Base-by-base conservation (phyloP, 2,888 invertebrate genomes). In the Piscicola geometra region DNA sequence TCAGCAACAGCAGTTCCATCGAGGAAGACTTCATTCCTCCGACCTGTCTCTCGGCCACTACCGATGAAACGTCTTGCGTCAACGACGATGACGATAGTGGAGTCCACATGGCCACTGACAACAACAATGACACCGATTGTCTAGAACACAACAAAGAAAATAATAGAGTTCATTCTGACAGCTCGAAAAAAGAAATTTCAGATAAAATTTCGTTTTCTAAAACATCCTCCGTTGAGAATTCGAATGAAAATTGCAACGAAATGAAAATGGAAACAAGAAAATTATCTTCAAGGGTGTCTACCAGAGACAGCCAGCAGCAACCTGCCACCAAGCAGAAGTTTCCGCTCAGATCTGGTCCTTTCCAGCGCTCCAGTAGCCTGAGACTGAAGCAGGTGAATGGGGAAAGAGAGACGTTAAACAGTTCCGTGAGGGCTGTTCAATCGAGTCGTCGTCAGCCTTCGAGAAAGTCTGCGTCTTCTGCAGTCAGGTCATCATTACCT, bases 351-450 rank as follows among this genome's bases (percentile, higher is more conserved):
- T 41, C 41, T 9, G 15, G 15, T 41, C 41, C 41, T 41, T 56
- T 56, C 60, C 60, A 56, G 25, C 60, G 60, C 60, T 56, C 60
- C 21, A 18, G 60, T 5, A 56, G 60, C 60, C 25, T 56, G 60
- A 56, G 60, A 21, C 5, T 25, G 5, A 56, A 41, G 41, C 41
- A 56, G 25, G 25, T 21, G 5, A n/a, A n/a, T n/a, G n/a, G n/a
- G n/a, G n/a, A n/a, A n/a, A n/a, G n/a, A n/a, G n/a, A n/a, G n/a
- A n/a, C n/a, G n/a, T n/a, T n/a, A n/a, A n/a, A n/a, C n/a, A n/a
- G n/a, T n/a, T n/a, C n/a, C n/a, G n/a, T n/a, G n/a, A n/a, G n/a
- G n/a, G n/a, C n/a, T n/a, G n/a, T n/a, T n/a, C n/a, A n/a, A n/a
- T n/a, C n/a, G n/a, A n/a, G n/a, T n/a, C n/a, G n/a, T n/a, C n/a